A percentile compares a stretch with the other conserved stretches of the same genome.
phyloP scores from a whole-genome alignment of 1,140 invertebrate genomes.

The Pectinophora gossypiella region DNA sequence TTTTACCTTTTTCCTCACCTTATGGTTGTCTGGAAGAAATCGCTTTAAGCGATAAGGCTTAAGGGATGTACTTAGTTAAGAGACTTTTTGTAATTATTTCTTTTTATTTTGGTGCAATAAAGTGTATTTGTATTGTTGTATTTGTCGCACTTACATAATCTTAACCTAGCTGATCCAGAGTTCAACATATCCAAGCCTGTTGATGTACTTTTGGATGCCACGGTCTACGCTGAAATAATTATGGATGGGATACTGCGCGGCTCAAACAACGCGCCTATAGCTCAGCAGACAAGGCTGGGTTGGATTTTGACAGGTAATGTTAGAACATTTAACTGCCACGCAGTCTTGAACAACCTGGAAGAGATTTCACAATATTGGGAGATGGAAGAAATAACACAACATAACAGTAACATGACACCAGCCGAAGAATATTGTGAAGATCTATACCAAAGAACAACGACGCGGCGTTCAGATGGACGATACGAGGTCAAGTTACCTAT shows the following conservation, averaged over 20 bases:
- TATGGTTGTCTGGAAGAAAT: no score
- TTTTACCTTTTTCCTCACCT: no score
- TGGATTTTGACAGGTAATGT: slow-evolving; percentile 3
- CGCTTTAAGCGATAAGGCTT: no score
- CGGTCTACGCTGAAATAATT: neutral
- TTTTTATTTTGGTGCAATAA: no score
- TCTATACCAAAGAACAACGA: neutral
- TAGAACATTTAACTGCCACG: neutral
- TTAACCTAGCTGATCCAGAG: slow-evolving; percentile 2
- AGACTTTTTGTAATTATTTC: no score
- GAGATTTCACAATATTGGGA: slow-evolving; percentile 4
- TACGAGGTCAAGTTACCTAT: slow-evolving; percentile 5
- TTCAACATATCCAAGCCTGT: neutral
- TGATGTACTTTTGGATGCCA: slow-evolving; percentile 1
- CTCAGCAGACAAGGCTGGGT: neutral
- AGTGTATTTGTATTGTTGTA: no score
- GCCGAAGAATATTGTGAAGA: slow-evolving; percentile 4
- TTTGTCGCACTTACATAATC: no score
- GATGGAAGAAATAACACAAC: neutral
- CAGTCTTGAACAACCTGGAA: neutral
- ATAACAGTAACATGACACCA: neutral
- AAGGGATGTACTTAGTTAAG: no score
- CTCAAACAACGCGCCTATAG: neutral
- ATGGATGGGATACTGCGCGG: neutral
- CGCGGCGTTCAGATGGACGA: neutral